phyloP scores from a whole-genome alignment of 2,113 vertebrate species.

The Saguinus imperator region DNA sequence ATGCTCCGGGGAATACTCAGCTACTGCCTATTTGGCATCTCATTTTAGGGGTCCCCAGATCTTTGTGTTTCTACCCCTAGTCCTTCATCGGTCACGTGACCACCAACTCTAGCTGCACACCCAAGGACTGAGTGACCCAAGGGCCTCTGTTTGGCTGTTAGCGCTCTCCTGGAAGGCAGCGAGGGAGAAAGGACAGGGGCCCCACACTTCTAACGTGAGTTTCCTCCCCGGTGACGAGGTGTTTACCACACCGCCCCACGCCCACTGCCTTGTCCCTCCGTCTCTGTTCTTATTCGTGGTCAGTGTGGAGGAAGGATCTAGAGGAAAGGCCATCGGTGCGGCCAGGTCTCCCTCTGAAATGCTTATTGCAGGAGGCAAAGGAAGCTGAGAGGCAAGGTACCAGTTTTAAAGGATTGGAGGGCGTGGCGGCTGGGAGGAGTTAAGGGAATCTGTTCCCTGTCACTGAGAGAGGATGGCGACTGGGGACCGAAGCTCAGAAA shows the following conservation, averaged over 20 bases:
- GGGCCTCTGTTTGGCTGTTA: background rate
- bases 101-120: too few species aligned
- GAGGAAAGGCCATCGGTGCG: background rate
- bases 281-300: background rate
- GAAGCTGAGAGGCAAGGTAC: background rate
- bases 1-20: background rate
- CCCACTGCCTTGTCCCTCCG: background rate
- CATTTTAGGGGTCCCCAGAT: background rate
- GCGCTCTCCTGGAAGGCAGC: background rate
- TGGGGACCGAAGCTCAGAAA: fast-evolving
- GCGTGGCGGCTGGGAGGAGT: background rate
- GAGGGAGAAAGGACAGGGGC: too few species aligned
- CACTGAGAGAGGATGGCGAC: background rate
- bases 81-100: fast-evolving
- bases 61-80: background rate
- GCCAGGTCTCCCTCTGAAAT: background rate
- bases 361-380: background rate
- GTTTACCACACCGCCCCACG: fast-evolving
- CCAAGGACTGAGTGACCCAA: fast-evolving
- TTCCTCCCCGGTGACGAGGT: fast-evolving
- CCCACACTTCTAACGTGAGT: background rate
- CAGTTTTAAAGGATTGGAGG: background rate
- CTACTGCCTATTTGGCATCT: background rate
- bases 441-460: background rate
- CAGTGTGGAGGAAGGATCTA: background rate